Percentiles rank a stretch among this genome's conserved stretches.
Conservation (phyloP, 2,113 vertebrate species). For the Anhinga anhinga region DNA sequence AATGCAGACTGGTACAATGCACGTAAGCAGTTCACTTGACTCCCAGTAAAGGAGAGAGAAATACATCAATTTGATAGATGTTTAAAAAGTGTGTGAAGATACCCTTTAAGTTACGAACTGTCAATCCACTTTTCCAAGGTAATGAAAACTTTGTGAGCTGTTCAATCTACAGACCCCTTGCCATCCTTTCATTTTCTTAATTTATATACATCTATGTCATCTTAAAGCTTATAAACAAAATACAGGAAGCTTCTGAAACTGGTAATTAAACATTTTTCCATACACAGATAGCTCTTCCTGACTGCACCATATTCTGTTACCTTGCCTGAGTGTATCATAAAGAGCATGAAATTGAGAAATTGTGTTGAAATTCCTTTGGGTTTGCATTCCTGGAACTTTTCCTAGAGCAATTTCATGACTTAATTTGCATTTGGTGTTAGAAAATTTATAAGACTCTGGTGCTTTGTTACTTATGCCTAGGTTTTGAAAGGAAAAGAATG, state of each 20-base stretch:
- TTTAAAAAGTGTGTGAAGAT: not conserved
- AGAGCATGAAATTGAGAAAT: not conserved
- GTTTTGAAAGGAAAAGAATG: conserved; percentile 25
- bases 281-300: not conserved
- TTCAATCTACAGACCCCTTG: not conserved
- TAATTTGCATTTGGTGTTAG: conserved; percentile 62
- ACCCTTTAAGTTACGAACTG: not conserved
- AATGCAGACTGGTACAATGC: not conserved
- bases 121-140: not conserved
- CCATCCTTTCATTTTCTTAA: not conserved
- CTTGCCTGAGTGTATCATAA: not conserved
- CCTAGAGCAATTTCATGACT: conserved; percentile 1
- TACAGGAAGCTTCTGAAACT: not conserved
- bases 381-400: conserved; percentile 54
- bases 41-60: not conserved
- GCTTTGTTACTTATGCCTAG: conserved; percentile 34
- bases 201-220: not conserved
- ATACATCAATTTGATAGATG: not conserved
- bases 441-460: conserved; percentile 57
- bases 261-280: not conserved
- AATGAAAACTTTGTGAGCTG: not conserved
- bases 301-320: not conserved
- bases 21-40: not conserved
- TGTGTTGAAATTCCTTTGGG: not conserved
- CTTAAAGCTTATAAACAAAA: not conserved